Percentiles rank a stretch among this genome's conserved stretches.
phyloP scores from a whole-genome alignment of 2,888 invertebrate genomes.

The Campopleginae sp. region DNA sequence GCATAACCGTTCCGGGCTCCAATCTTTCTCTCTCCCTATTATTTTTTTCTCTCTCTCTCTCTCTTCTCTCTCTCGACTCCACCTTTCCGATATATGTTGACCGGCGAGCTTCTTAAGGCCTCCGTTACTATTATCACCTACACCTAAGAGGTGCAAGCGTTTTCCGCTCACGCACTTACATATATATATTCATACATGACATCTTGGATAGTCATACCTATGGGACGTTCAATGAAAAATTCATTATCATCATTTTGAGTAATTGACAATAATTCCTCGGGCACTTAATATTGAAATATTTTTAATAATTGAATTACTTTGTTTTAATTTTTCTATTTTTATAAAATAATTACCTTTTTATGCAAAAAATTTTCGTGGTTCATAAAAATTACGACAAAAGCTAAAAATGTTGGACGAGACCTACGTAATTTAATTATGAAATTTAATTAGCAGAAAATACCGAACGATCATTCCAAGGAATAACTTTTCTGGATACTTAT shows the following conservation, averaged over 20 bases:
- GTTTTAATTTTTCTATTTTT: no score
- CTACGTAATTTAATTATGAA: background rate
- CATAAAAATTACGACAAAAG: background rate
- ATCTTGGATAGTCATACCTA: constrained; percentile 50
- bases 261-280: background rate
- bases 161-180: constrained; percentile 44
- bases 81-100: constrained; percentile 70
- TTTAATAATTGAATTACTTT: no score
- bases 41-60: constrained; percentile 53
- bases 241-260: background rate
- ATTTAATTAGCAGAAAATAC: background rate
- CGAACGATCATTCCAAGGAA: background rate
- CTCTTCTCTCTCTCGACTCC: constrained; percentile 67
- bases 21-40: constrained; percentile 61
- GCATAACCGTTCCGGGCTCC: constrained; percentile 74
- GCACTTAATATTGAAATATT: no score
- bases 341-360: background rate
- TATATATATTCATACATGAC: constrained; percentile 20
- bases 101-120: constrained; percentile 47
- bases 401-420: background rate
- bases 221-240: constrained; percentile 48
- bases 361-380: background rate
- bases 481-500: background rate
- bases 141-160: constrained; percentile 56
- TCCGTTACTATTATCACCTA: constrained; percentile 72